These are phyloP conservation scores for Pandion haliaetus DNA, from an alignment of 2,113 vertebrate genomes.

Conservation along the genomic window DNA sequence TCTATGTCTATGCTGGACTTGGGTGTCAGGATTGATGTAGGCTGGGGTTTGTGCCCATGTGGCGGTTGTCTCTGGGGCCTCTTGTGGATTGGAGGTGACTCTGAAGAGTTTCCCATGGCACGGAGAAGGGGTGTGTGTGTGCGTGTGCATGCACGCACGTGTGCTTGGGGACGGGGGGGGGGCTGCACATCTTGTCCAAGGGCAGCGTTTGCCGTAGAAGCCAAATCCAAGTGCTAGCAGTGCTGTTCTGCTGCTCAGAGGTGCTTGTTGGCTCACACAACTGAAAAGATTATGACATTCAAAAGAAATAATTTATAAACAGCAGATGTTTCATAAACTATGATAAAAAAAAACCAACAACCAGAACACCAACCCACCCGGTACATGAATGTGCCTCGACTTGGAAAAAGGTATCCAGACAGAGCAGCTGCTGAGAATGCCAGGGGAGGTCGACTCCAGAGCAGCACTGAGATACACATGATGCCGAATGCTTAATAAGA, in stretches of 20 bases:
- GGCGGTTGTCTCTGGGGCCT: not conserved
- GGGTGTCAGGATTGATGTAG: not conserved
- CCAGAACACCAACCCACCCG: not conserved
- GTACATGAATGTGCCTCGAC: not conserved
- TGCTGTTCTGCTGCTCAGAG: not conserved
- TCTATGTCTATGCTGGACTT: rapidly evolving
- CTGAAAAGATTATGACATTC: not conserved
- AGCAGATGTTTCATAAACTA: constrained; percentile 55
- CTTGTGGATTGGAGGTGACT: not conserved
- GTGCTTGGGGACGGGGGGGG: rapidly evolving
- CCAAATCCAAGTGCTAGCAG: not conserved
- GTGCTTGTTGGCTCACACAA: not conserved
- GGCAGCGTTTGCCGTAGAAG: not conserved
- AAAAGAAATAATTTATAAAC: constrained; percentile 53
- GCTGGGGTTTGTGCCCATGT: not conserved
- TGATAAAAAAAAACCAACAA: not conserved
- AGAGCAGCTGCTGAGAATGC: constrained; percentile 9
- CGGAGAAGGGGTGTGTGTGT: not conserved
- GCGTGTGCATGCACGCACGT: not conserved
- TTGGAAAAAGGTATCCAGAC: not conserved
- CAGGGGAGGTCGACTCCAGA: not conserved
- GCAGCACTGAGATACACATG: not conserved
- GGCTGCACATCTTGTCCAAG: not conserved
- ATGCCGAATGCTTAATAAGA: not conserved
- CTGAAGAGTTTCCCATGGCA: not conserved